Evolutionary conservation across 2,113 vertebrate genomes (phyloP).

Genomic region (Burhinus oedicnemus): DNA sequence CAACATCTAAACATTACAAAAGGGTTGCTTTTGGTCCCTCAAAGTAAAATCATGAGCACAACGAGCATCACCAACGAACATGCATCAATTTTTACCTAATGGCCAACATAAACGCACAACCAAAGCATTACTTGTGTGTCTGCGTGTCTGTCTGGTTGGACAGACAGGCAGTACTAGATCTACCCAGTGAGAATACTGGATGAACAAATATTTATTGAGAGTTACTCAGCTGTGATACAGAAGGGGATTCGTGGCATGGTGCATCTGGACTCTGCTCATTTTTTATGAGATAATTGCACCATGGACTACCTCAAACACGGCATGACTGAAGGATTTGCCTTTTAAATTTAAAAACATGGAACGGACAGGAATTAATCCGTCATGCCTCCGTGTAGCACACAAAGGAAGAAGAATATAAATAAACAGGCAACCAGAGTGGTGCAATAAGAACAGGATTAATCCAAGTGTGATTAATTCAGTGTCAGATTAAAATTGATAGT

Average conservation of each 20-base stretch:
- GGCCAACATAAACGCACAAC: not conserved
- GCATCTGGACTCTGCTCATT: constrained; percentile 77
- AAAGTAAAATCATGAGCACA: not conserved
- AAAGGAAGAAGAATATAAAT: constrained; percentile 77
- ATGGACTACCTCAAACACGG: constrained; percentile 70
- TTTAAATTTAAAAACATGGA: constrained; percentile 79
- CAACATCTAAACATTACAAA: not conserved
- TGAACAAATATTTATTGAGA: constrained; percentile 92
- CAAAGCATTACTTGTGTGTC: not conserved
- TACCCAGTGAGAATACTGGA: constrained; percentile 72
- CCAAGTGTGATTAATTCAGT: constrained; percentile 84
- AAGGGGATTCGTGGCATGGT: constrained; percentile 72
- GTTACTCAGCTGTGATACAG: constrained; percentile 80
- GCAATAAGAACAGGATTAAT: constrained; percentile 82
- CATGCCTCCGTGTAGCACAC: constrained; percentile 75
- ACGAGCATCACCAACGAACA: rapidly evolving
- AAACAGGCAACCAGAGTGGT: constrained; percentile 76
- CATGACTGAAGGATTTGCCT: constrained; percentile 70
- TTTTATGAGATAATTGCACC: constrained; percentile 81
- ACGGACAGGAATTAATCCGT: constrained; percentile 81
- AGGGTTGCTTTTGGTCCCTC: not conserved
- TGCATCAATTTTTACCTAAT: not conserved
- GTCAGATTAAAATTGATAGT: constrained; percentile 85
- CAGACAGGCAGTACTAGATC: not conserved
- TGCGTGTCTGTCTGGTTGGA: not conserved